Percentiles rank a stretch among this genome's conserved stretches.
Evolutionary conservation across 1,140 invertebrate genomes (phyloP).

Genomic region (Proales similis): DNA sequence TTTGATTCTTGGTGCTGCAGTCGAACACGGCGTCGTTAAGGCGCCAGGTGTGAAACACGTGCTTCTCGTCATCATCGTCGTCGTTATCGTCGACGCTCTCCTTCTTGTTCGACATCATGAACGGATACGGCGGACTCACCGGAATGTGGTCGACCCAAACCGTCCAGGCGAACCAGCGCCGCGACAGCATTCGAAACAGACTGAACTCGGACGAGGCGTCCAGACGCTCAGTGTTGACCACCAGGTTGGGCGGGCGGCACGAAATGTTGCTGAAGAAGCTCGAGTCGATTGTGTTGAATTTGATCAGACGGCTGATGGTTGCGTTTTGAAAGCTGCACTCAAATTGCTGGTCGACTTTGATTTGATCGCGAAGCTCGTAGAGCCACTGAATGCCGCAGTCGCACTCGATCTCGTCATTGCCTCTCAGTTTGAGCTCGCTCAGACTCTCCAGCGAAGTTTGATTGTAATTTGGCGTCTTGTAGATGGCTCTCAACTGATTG

Average conservation of each 20-base stretch:
- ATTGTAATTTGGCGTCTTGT: slow-evolving; percentile 12
- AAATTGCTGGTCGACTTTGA: neutral
- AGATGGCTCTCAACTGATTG: slow-evolving; percentile 10
- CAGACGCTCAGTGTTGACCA: neutral
- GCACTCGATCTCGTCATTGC: neutral
- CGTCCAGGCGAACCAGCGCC: slow-evolving; percentile 34
- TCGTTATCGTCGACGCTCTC: neutral
- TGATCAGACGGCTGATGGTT: no score
- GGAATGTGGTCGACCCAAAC: slow-evolving; percentile 23
- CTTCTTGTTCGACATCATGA: slow-evolving; percentile 7
- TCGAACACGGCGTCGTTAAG: slow-evolving; percentile 7
- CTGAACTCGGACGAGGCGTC: slow-evolving; percentile 18
- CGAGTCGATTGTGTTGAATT: slow-evolving; percentile 1
- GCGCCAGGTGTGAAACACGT: slow-evolving; percentile 27
- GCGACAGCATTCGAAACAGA: slow-evolving; percentile 1
- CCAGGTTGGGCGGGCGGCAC: neutral
- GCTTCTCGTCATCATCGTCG: neutral
- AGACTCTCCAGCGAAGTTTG: no score
- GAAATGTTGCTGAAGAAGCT: neutral
- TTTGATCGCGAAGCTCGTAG: neutral
- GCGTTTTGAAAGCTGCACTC: slow-evolving; percentile 12
- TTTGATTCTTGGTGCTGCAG: slow-evolving; percentile 6
- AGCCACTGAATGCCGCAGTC: neutral
- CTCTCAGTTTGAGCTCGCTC: neutral
- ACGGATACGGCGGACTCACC: slow-evolving; percentile 19